Percentiles rank a stretch among this genome's conserved stretches.
Evolutionary conservation across 2,888 invertebrate species (phyloP).

Genomic region (Xylocampa areola): DNA sequence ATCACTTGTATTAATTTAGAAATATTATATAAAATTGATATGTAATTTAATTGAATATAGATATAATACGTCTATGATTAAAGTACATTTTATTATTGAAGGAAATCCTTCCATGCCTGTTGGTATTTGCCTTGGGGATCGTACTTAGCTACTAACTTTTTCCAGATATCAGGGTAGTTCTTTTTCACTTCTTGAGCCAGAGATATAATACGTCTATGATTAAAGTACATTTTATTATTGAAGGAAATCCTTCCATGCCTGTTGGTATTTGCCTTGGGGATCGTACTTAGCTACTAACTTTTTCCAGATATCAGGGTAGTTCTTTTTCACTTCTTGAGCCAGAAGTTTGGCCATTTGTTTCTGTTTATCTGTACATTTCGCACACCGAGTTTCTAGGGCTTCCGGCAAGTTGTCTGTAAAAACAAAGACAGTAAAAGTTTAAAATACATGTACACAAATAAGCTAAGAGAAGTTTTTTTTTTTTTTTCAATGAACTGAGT

Average conservation of each 20-base stretch:
- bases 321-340: slow-evolving; percentile 88
- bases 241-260: slow-evolving; percentile 75
- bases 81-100: slow-evolving; percentile 31
- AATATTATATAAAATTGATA: neutral
- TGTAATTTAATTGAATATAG: slow-evolving; percentile 12
- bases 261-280: slow-evolving; percentile 89
- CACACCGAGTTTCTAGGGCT: slow-evolving; percentile 91
- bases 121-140: slow-evolving; percentile 91
- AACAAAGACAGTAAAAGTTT: neutral
- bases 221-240: slow-evolving; percentile 31
- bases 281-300: slow-evolving; percentile 89
- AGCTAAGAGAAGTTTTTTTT: no score
- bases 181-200: slow-evolving; percentile 90
- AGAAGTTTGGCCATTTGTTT: slow-evolving; percentile 90
- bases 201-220: no score
- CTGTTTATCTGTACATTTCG: slow-evolving; percentile 92
- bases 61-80: slow-evolving; percentile 1
- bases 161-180: slow-evolving; percentile 89
- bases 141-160: slow-evolving; percentile 86
- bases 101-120: slow-evolving; percentile 76
- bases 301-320: slow-evolving; percentile 88
- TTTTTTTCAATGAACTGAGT: no score
- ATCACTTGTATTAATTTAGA: slow-evolving; percentile 11
- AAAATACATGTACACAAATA: neutral
- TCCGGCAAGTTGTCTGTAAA: slow-evolving; percentile 91